Evolutionary conservation across 92 coral and sea anemone genomes (phyloP), one percentile per base, ranked within the genome.

Genomic region (Pocillopora grandis): DNA sequence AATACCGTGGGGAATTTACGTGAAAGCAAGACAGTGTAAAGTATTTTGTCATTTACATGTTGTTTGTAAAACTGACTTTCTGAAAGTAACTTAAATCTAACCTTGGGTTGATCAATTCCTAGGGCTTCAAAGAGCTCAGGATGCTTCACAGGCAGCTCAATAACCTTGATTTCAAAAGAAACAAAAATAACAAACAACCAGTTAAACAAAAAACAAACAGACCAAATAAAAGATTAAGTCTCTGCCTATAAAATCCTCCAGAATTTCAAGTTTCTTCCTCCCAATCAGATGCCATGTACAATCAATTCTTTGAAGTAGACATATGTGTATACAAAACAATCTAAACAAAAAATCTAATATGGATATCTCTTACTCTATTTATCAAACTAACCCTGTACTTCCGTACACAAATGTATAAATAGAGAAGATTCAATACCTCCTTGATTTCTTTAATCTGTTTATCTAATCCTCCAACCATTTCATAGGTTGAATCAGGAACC

Each of bases 71-170:
- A 71, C 2, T 42, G 2, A 2, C 75, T 18, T 59, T 12, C 14
- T 64, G 17, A 77, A 14, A 20, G 10, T 10, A 49, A 49, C 19
- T 85, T 66, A 33, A 62, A 12, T 17, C 87, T 63, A 75, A 96
- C 98, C 95, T 96, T 96, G 19, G 98, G 98, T 71, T 96, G 98
- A 74, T 96, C 98, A 87, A 96, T 96, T 58, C 98, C 98, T 83
- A 96, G 94, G 69, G 98, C 98, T 68, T 96, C 98, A 92, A 96
- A 96, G 76, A 96, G 88, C 78, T 96, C 98, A 66, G 98, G 98
- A 81, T 96, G 98, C 81, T 96, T 96, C 59, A 96, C 98, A 27
- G 98, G 98, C 17, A 96, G 91, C 88, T 96, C 98, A 75, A 96
- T 96, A 17, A 96, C 98, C 98, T 96, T 81, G 10, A 80, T 76